Evolutionary conservation across 1,140 invertebrate genomes (phyloP), one percentile per base, ranked within the genome.

Genomic region (Batillaria attramentaria): DNA sequence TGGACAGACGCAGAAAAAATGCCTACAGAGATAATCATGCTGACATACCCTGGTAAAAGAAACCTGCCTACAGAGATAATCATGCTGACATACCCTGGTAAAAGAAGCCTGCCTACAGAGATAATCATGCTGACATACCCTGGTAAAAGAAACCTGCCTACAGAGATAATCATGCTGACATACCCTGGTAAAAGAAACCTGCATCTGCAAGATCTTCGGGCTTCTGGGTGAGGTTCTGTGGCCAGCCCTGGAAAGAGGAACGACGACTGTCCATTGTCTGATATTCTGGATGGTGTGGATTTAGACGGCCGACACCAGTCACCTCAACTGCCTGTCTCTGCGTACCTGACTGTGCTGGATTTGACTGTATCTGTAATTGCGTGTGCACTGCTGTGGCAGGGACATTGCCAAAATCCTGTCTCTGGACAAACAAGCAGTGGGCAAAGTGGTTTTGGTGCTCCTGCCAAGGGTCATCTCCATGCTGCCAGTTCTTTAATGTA

Each of bases 401-500:
- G 42, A 78, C 50, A 74, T 81, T 81, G 2, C 72, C 72, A 16
- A 73, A 65, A 77, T 79, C 20, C 16, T 62, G 24, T 33, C 66
- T 65, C 28, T 46, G 13, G 3, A 97, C 89, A 91, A 94, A 97
- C 10, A 93, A 93, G 86, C 96, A 97, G 73, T 95, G 93, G 2
- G 93, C 92, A 85, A 96, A 96, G 95, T 95, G 97, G 46, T 93
- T 92, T 0, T 95, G 95, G 88, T 98, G 97, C 89, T 97, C 95
- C 77, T 94, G 93, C 95, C 95, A 96, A 1, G 96, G 96, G 81
- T 95, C 93, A 90, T 98, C 96, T 73, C 94, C 93, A 39, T 93
- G 93, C 88, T 96, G 95, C 96, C 97, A 97, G 85, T 96, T 95
- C 87, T 95, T 95, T 1, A 97, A 91, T 4, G 95, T 95, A 31